Base-by-base conservation (phyloP, 2,113 vertebrate genomes). In the Bombycilla garrulus region DNA sequence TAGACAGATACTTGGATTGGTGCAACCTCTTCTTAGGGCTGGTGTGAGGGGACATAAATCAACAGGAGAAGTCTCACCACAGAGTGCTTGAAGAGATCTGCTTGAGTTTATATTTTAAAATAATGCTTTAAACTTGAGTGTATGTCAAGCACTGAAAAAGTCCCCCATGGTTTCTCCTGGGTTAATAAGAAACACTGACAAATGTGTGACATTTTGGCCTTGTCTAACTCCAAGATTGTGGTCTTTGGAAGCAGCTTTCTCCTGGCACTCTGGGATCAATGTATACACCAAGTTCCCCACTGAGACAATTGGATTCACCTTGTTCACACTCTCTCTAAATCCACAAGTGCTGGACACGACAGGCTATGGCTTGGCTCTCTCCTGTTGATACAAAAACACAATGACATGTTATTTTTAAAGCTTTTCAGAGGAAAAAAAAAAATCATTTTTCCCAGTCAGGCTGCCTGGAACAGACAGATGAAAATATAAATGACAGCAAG, bases 401-500 rank as follows among this genome's bases (percentile, higher is more conserved):
- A 70, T 23, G n/a, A 69, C 21, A 29, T 15, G 5, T 85, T 86
- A 20, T 76, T 95, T 92, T 82, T 44, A 79, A 81, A 76, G 58
- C 78, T 91, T 81, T 81, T 51, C 48, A 47, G 60, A 54, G 10
- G 15, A 60, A 61, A 47, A 53, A n/a, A n/a, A 47, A 57, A 40
- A 20, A 16, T 9, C 0, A 1, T 33, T 87, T 84, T 81, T 69
- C 40, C 13, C 10, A 25, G 36, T 94, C 72, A 71, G 71, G 42
- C 76, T 84, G 79, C 69, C 74, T 94, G 83, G 81, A 96, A 89
- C 95, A 92, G 81, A 40, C 0, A 10, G 76, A 65, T 71, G 79
- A 96, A 92, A 87, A 93, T 74, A 79, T n/a, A 91, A 91, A 85
- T 20, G 91, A 90, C 82, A 82, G 64, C 26, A 38, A 86, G 48